Percentiles rank a stretch among this genome's conserved stretches.
Conservation (phyloP, 2,113 vertebrate genomes). For the Gambusia holbrooki region DNA sequence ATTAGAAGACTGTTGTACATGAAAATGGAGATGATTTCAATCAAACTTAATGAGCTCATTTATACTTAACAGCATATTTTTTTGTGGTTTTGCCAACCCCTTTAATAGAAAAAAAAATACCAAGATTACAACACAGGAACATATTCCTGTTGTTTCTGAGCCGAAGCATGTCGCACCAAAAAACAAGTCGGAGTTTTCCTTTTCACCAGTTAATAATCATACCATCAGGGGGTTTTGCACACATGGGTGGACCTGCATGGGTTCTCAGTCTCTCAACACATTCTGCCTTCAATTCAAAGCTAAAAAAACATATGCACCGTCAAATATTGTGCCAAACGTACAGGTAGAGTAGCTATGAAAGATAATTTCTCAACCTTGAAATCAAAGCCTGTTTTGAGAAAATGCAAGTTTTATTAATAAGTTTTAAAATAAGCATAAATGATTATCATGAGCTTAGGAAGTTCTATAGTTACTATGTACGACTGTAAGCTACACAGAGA, state of each 20-base stretch:
- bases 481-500: slow-evolving; percentile 49
- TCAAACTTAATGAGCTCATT: slow-evolving; percentile 8
- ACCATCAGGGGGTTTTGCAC: slow-evolving; percentile 15
- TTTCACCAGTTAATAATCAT: slow-evolving; percentile 31
- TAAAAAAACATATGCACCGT: slow-evolving; percentile 20
- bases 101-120: not conserved
- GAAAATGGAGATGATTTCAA: slow-evolving; percentile 3
- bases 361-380: slow-evolving; percentile 18
- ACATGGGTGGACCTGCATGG: slow-evolving; percentile 31
- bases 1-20: slow-evolving; percentile 14
- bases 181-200: slow-evolving; percentile 12
- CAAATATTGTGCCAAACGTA: slow-evolving; percentile 32
- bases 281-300: slow-evolving; percentile 28
- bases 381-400: slow-evolving; percentile 22
- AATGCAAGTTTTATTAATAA: slow-evolving; percentile 27
- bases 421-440: slow-evolving; percentile 54
- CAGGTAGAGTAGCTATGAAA: slow-evolving; percentile 5
- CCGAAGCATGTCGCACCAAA: slow-evolving; percentile 2
- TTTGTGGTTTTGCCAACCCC: not conserved
- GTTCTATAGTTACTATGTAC: slow-evolving; percentile 46
- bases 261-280: slow-evolving; percentile 35
- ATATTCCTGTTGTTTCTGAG: slow-evolving; percentile 16
- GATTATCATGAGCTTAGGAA: slow-evolving; percentile 53
- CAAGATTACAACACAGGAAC: not conserved
- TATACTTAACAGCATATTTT: slow-evolving; percentile 5